Base-by-base conservation (phyloP, 2,113 vertebrate species). In the Menura novaehollandiae region DNA sequence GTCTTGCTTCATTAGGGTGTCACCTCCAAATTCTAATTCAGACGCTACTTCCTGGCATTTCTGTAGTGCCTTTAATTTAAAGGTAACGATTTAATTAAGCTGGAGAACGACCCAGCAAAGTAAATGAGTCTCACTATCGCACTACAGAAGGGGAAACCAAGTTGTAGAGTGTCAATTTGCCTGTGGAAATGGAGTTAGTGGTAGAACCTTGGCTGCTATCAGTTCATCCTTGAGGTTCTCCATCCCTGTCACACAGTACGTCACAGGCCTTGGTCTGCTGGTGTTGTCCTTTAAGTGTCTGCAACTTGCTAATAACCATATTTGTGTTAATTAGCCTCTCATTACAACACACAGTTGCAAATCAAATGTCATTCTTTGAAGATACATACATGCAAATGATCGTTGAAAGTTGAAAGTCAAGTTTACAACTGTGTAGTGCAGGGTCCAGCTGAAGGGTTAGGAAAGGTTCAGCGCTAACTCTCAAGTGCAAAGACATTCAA, bases 281-380 rank as follows among this genome's bases (percentile, higher is more conserved):
- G 10, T 69, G 87, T 94, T 91, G 60, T 84, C 79, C 94, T 87
- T 76, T 91, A 68, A 81, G 82, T 58, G 76, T 78, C 83, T 94
- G 84, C 76, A 95, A 85, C 94, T 96, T 79, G 88, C 74, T 96
- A 94, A 91, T 94, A 86, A 93, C 52, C 82, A 21, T n/a, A 89
- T 96, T 93, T 93, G 91, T 96, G 88, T 96, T 95, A 96, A 95
- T 97, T 91, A 95, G 86, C 41, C 69, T 87, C 93, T 92, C 85
- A 68, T 96, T 95, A 87, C 88, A 94, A 92, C 93, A 91, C 69
- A 46, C 19, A 91, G 93, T 93, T 97, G 92, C 93, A 96, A 97
- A 93, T 95, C 92, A 93, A 95, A 94, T 81, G 13, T 76, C 83
- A 75, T 92, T 94, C 96, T 97, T 96, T 96, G 92, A 97, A 96